Percentiles rank a stretch among this genome's conserved stretches.
These are phyloP conservation scores for Columba janthina DNA, from an alignment of 2,113 vertebrate species.

Conservation along the genomic window DNA sequence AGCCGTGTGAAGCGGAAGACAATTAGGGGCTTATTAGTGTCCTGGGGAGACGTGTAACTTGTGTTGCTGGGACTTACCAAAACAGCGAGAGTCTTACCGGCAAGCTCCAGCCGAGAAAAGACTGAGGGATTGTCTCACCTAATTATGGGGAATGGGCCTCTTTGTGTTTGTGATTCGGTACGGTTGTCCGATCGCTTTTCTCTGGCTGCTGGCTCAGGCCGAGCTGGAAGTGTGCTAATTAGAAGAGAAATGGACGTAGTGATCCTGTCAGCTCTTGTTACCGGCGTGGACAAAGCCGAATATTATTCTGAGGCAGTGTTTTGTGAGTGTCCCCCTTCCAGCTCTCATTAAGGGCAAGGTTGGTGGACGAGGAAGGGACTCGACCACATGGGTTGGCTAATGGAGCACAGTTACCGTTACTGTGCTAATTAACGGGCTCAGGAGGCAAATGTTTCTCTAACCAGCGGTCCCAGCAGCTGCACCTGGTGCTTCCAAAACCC, in stretches of 20 bases:
- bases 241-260: constrained; percentile 96
- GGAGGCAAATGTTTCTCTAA: constrained; percentile 62
- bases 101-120: constrained; percentile 95
- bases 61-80: constrained; percentile 84
- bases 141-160: constrained; percentile 90
- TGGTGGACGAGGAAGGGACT: constrained; percentile 69
- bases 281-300: constrained; percentile 88
- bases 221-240: constrained; percentile 97
- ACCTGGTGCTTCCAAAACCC: constrained; percentile 63
- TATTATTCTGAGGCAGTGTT: constrained; percentile 98
- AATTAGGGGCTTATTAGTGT: constrained; percentile 93
- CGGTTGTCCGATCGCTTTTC: constrained; percentile 94
- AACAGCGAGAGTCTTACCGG: constrained; percentile 84
- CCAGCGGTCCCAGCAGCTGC: constrained; percentile 43
- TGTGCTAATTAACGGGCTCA: constrained; percentile 80
- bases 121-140: constrained; percentile 93
- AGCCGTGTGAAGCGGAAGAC: constrained; percentile 87
- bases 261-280: constrained; percentile 97
- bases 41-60: constrained; percentile 87
- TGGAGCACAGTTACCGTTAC: constrained; percentile 72
- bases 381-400: constrained; percentile 74
- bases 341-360: constrained; percentile 90
- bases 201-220: constrained; percentile 84
- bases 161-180: constrained; percentile 93
- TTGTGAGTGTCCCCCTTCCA: constrained; percentile 89